These are phyloP conservation scores for Lordiphosa collinella DNA, from an alignment of 1,140 invertebrate genomes.

Conservation along the genomic window DNA sequence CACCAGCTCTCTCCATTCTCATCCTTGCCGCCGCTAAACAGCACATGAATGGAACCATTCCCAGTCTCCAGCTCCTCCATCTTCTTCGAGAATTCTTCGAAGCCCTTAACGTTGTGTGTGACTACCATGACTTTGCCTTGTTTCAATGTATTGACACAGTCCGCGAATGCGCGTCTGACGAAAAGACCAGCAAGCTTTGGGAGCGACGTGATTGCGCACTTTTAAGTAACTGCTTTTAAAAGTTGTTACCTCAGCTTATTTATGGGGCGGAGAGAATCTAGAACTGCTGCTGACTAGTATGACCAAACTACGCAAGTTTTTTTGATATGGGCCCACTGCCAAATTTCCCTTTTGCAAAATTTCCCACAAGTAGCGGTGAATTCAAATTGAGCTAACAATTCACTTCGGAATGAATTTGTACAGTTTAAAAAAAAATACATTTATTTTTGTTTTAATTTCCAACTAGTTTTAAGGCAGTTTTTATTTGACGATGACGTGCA, in stretches of 20 bases:
- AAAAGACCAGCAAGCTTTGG: conserved; percentile 24
- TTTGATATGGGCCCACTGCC: too few species aligned
- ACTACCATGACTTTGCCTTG: conserved; percentile 81
- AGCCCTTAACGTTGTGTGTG: conserved; percentile 82
- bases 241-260: conserved; percentile 28
- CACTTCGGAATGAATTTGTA: too few species aligned
- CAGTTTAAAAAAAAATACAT: too few species aligned
- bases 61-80: conserved; percentile 80
- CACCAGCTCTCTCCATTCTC: conserved; percentile 86
- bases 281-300: too few species aligned
- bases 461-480: too few species aligned
- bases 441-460: too few species aligned
- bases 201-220: conserved; percentile 54
- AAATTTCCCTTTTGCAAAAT: too few species aligned
- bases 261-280: too few species aligned
- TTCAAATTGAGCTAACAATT: too few species aligned
- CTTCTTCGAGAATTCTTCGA: conserved; percentile 82
- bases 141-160: conserved; percentile 22
- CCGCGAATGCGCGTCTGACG: conserved; percentile 36
- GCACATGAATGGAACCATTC: conserved; percentile 81
- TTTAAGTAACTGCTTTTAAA: conserved; percentile 29
- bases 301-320: too few species aligned
- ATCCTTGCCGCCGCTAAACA: conserved; percentile 85
- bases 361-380: too few species aligned
- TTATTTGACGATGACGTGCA: too few species aligned